Evolutionary conservation across 2,113 vertebrate genomes (phyloP).

Genomic region (Plotosus lineatus): DNA sequence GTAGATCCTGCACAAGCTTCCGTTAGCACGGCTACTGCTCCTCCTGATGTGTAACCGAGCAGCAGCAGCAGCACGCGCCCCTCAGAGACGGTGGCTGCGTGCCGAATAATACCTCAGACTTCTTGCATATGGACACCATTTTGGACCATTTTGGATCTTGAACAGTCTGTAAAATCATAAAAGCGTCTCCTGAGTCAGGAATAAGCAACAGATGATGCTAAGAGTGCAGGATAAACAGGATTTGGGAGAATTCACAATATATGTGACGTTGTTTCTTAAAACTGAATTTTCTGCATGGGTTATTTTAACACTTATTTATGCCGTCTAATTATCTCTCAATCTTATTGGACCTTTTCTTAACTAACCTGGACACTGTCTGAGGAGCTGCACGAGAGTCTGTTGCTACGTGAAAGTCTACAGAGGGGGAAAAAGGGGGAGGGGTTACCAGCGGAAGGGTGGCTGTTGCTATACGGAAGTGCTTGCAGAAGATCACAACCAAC

Average conservation of each 20-base stretch:
- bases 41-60: constrained; percentile 44
- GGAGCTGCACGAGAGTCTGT: constrained; percentile 25
- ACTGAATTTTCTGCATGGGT: not conserved
- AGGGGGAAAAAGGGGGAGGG: constrained; percentile 41
- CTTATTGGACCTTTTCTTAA: not conserved
- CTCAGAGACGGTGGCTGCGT: constrained; percentile 36
- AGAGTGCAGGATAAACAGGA: not conserved
- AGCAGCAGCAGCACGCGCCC: constrained; percentile 25
- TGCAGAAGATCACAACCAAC: constrained; percentile 60
- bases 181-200: not conserved
- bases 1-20: not conserved
- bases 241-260: not conserved
- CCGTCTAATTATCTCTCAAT: not conserved
- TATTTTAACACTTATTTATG: not conserved
- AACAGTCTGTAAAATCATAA: not conserved
- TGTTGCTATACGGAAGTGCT: constrained; percentile 79
- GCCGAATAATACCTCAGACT: not conserved
- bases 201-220: not conserved
- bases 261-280: not conserved
- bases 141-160: constrained; percentile 12
- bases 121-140: not conserved
- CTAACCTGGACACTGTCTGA: not conserved
- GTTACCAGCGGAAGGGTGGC: constrained; percentile 37
- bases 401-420: constrained; percentile 30
- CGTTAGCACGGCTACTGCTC: constrained; percentile 45